Conservation (phyloP, 2,113 vertebrate species). For the Morone saxatilis region DNA sequence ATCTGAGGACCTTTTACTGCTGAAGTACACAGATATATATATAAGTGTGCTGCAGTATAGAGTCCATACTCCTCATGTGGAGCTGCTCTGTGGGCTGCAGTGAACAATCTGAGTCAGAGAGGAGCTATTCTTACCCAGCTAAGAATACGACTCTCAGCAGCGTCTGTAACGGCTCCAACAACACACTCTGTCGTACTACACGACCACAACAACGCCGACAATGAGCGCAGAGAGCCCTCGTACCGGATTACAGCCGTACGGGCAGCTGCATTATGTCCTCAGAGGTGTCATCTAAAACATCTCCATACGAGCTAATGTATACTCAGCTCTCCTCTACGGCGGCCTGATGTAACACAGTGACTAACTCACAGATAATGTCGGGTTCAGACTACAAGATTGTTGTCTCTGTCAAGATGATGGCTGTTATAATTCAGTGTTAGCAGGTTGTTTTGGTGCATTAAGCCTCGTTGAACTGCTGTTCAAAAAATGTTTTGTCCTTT, state of each 20-base stretch:
- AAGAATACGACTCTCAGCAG: constrained; percentile 41
- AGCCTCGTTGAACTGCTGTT: no score
- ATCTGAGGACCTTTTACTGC: not conserved
- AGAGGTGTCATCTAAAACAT: not conserved
- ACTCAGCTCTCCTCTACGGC: no score
- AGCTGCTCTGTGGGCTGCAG: constrained; percentile 43
- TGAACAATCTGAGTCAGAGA: constrained; percentile 47
- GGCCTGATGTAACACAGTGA: not conserved
- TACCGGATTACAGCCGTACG: not conserved
- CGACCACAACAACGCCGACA: not conserved
- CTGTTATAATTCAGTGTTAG: no score
- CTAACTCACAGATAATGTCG: no score
- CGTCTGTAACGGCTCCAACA: constrained; percentile 13
- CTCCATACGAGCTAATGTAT: not conserved
- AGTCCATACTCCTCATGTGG: not conserved
- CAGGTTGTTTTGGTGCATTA: no score
- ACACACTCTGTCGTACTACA: not conserved
- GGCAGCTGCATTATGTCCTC: not conserved
- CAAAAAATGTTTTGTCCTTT: no score
- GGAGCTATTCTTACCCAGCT: constrained; percentile 39
- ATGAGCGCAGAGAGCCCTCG: not conserved
- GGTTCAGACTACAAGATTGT: no score
- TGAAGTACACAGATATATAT: not conserved
- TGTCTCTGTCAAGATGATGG: no score
- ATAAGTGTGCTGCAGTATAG: constrained; percentile 1